Conservation (phyloP, 2,797 vertebrate genomes). For the Peromyscus melanophrys region DNA sequence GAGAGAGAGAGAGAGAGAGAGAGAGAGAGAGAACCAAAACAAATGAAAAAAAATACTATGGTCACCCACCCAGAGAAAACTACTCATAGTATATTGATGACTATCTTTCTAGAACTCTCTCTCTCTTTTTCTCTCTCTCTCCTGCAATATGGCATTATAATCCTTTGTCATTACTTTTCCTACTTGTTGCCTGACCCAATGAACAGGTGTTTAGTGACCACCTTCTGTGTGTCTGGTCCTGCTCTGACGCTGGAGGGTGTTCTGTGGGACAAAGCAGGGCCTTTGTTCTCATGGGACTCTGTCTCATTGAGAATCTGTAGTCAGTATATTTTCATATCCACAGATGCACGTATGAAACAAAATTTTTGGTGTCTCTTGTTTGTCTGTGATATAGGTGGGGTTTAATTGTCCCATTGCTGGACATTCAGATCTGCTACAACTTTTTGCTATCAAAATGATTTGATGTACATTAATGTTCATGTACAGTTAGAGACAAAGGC, state of each 20-base stretch:
- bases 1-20: neutral
- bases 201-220: slow-evolving; percentile 4
- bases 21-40: no score
- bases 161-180: slow-evolving; percentile 6
- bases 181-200: neutral
- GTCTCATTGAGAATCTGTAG: neutral
- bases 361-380: neutral
- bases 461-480: neutral
- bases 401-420: neutral
- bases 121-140: neutral
- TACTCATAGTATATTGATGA: neutral
- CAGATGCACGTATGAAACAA: neutral
- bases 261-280: neutral
- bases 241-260: neutral
- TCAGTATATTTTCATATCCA: neutral
- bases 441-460: slow-evolving; percentile 1
- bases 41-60: neutral
- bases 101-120: neutral
- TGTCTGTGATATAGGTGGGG: neutral
- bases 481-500: neutral
- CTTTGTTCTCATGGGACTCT: neutral
- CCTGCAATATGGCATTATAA: neutral
- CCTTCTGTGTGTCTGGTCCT: neutral
- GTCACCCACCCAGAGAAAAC: neutral
- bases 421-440: slow-evolving; percentile 9